A percentile compares a stretch with the other conserved stretches of the same genome.
Conservation (phyloP, 2,797 vertebrate genomes). For the Xiphorhynchus erythropygius region DNA sequence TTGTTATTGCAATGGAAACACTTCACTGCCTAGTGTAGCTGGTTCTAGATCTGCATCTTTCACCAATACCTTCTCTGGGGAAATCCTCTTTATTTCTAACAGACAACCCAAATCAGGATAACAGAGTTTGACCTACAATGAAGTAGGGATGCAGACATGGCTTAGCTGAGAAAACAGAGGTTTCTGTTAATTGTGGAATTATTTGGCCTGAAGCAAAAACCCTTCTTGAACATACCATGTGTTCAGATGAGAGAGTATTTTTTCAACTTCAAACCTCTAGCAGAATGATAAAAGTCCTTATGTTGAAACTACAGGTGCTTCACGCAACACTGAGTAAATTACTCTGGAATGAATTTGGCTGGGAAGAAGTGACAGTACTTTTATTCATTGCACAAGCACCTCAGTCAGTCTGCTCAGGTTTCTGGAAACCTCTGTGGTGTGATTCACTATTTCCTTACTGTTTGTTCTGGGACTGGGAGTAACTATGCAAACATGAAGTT, state of each 20-base stretch:
- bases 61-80: background rate
- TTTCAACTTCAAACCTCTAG: background rate
- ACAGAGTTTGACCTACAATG: background rate
- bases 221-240: background rate
- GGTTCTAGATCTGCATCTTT: background rate
- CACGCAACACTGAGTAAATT: slow-evolving; percentile 18
- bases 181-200: background rate
- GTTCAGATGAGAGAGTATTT: background rate
- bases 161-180: background rate
- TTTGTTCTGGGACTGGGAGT: slow-evolving; percentile 64
- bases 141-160: background rate
- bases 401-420: slow-evolving; percentile 50
- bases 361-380: slow-evolving; percentile 42
- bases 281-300: background rate
- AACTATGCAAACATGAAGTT: slow-evolving; percentile 52
- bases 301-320: slow-evolving; percentile 46
- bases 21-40: background rate
- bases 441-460: slow-evolving; percentile 64
- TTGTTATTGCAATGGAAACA: background rate
- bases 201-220: slow-evolving; percentile 2
- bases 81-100: background rate
- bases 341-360: slow-evolving; percentile 10
- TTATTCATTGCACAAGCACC: slow-evolving; percentile 49
- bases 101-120: background rate
- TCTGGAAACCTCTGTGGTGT: slow-evolving; percentile 59